Percentiles rank a stretch among this genome's conserved stretches.
These are phyloP conservation scores for Glomeris maerens DNA, from an alignment of 1,140 invertebrate genomes.

Conservation along the genomic window DNA sequence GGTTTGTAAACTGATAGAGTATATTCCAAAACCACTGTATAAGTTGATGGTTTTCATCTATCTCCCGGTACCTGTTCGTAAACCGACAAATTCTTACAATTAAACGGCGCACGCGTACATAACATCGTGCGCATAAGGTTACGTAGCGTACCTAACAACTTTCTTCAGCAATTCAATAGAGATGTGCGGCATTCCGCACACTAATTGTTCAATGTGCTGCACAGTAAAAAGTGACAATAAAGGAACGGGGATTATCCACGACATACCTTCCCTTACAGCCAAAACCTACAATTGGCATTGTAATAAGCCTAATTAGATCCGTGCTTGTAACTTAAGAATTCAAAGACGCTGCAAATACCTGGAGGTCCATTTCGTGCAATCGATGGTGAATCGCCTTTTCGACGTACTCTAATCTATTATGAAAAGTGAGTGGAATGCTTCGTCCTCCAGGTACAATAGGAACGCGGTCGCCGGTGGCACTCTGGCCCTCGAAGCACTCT, in stretches of 20 bases:
- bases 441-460: constrained; percentile 45
- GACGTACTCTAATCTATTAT: constrained; percentile 46
- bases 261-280: constrained; percentile 48
- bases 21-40: constrained; percentile 51
- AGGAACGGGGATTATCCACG: constrained; percentile 48
- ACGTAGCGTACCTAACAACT: constrained; percentile 39
- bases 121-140: not conserved
- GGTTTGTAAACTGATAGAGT: constrained; percentile 45
- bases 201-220: constrained; percentile 44
- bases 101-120: not conserved
- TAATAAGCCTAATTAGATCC: too few species aligned
- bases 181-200: constrained; percentile 49
- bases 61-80: constrained; percentile 46
- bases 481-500: constrained; percentile 48
- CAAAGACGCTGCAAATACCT: constrained; percentile 27
- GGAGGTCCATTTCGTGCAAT: constrained; percentile 47
- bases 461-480: constrained; percentile 42
- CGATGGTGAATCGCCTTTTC: constrained; percentile 44
- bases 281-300: constrained; percentile 33
- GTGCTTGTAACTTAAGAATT: too few species aligned
- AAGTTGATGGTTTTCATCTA: constrained; percentile 44
- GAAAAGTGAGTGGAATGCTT: constrained; percentile 43
- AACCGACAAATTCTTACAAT: not conserved
- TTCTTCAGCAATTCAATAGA: constrained; percentile 45
- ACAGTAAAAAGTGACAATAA: constrained; percentile 45